Base-by-base conservation (phyloP, 1,140 invertebrate genomes). In the Achroia grisella region DNA sequence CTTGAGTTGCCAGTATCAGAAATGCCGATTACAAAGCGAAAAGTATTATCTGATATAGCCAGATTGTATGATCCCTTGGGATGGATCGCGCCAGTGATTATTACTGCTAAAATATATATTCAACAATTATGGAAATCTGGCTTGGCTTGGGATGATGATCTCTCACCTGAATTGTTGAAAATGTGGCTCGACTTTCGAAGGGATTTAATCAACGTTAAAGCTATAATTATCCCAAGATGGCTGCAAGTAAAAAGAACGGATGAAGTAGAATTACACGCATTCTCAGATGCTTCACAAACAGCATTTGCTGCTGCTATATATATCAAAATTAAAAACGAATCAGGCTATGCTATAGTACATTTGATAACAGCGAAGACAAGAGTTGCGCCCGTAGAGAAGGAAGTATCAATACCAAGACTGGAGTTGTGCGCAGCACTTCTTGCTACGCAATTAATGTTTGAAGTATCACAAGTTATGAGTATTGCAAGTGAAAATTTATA, bases 41-140 rank as follows among this genome's bases (percentile, higher is more conserved):
- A 39, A 10, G 47, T 77, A 6, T 36, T 74, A 6, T 65, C 70
- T 1, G 51, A 76, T 9, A 44, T 78, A 8, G 52, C 72, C 2
- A 57, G 52, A 47, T 30, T 80, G 6, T 85, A 60, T 39, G 78
- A 85, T 46, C 77, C 76, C n/a, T 4, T 34, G n/a, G n/a, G n/a
- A n/a, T n/a, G n/a, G n/a, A n/a, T n/a, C n/a, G n/a, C n/a, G n/a
- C n/a, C n/a, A n/a, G 41, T 75, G 4, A 53, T 57, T 4, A 48
- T 80, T 1, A 47, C 32, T n/a, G 52, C 57, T 9, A 79, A 83
- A 49, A 64, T 76, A 0, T 52, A 75, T 9, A 56, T 76, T 28
- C 72, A 79, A 44, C 50, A 56, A 32, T 14, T 76, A 8, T 67
- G 72, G 70, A 35, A 51, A 14, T 30, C 14, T 14, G 17, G 39